These are phyloP conservation scores for Perizoma flavofasciatum DNA, from an alignment of 2,888 invertebrate species.

Conservation along the genomic window DNA sequence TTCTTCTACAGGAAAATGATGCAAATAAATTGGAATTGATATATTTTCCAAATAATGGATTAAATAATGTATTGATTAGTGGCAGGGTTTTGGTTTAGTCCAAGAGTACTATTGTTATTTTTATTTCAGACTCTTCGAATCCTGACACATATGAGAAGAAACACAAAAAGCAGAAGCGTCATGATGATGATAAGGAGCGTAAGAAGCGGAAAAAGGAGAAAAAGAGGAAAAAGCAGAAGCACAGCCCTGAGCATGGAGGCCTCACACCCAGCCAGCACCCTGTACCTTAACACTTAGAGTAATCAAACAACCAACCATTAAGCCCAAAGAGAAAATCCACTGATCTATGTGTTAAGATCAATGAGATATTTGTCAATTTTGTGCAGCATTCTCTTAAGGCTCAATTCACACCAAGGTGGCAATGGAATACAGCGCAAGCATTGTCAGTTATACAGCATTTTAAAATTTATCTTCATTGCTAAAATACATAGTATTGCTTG, in stretches of 20 bases:
- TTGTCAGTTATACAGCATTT: no score
- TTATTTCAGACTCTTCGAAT: slow-evolving; percentile 82
- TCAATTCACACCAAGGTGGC: no score
- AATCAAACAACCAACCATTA: slow-evolving; percentile 39
- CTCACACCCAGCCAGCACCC: slow-evolving; percentile 80
- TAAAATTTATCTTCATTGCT: no score
- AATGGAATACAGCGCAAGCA: no score
- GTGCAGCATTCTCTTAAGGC: no score
- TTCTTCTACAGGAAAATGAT: no score
- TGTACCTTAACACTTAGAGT: slow-evolving; percentile 47
- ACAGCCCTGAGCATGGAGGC: slow-evolving; percentile 94
- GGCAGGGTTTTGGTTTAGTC: no score
- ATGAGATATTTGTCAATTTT: no score
- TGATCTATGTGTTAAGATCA: slow-evolving; percentile 7
- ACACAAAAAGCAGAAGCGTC: slow-evolving; percentile 96
- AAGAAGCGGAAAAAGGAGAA: slow-evolving; percentile 98
- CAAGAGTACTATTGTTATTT: slow-evolving; percentile 4
- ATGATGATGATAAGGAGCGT: slow-evolving; percentile 96
- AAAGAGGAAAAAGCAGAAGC: slow-evolving; percentile 96
- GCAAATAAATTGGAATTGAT: no score
- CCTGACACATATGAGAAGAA: slow-evolving; percentile 96
- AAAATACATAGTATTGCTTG: no score
- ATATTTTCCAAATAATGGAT: no score
- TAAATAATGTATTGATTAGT: no score
- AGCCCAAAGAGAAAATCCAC: slow-evolving; percentile 60